These are phyloP conservation scores for Cremastinae sp. DNA, from an alignment of 2,888 invertebrate species.

Conservation along the genomic window DNA sequence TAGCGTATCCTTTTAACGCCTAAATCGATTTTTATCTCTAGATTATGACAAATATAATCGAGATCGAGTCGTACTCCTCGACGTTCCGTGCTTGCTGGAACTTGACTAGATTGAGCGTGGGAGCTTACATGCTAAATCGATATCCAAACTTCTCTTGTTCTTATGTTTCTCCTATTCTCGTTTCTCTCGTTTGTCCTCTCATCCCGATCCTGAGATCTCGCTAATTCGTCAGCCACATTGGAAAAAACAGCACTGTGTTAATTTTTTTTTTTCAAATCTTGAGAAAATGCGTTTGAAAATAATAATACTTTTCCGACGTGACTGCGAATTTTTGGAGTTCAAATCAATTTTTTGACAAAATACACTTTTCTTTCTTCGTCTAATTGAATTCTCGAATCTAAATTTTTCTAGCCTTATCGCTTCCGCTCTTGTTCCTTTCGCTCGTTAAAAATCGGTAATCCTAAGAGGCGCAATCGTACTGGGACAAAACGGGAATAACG, in stretches of 20 bases:
- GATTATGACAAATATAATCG: slow-evolving; percentile 60
- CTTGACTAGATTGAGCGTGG: slow-evolving; percentile 64
- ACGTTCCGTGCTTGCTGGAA: slow-evolving; percentile 62
- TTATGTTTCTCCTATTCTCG: slow-evolving; percentile 24
- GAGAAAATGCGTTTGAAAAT: too few species aligned
- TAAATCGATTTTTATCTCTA: slow-evolving; percentile 55
- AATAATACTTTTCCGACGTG: slow-evolving; percentile 1
- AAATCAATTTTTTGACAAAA: slow-evolving; percentile 20
- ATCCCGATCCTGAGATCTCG: neutral
- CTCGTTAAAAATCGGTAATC: slow-evolving; percentile 7
- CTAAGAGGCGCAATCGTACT: slow-evolving; percentile 32
- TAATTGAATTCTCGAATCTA: slow-evolving; percentile 6
- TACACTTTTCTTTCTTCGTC: slow-evolving; percentile 18
- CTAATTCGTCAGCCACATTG: too few species aligned
- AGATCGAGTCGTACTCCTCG: slow-evolving; percentile 59
- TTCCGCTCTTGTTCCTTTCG: neutral
- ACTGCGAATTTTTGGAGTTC: neutral
- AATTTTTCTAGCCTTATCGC: slow-evolving; percentile 8
- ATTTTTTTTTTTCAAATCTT: too few species aligned
- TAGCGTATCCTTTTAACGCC: slow-evolving; percentile 37
- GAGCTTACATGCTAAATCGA: slow-evolving; percentile 64
- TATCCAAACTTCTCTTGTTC: slow-evolving; percentile 44
- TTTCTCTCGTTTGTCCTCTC: slow-evolving; percentile 14
- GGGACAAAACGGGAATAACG: slow-evolving; percentile 15
- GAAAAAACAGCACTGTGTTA: too few species aligned